phyloP scores from a whole-genome alignment of 2,888 invertebrate genomes.

The Maniola hyperantus region DNA sequence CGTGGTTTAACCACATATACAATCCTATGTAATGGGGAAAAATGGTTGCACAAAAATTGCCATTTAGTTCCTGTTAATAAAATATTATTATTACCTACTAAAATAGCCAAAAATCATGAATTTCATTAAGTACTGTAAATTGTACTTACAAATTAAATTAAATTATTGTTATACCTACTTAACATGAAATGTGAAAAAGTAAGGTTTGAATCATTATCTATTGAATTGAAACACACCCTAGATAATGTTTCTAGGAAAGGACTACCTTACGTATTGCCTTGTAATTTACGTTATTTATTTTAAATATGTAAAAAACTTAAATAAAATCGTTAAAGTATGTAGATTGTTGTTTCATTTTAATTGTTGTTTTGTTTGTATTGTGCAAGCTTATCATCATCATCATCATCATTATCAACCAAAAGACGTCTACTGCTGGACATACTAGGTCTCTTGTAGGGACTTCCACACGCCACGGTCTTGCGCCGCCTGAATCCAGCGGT shows the following conservation, averaged over 20 bases:
- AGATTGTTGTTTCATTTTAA: slow-evolving; percentile 39
- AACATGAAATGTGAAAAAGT: slow-evolving; percentile 2
- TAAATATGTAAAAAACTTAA: slow-evolving; percentile 38
- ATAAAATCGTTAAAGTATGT: slow-evolving; percentile 34
- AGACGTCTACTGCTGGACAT: no score
- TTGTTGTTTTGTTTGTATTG: slow-evolving; percentile 22
- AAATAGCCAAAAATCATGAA: no score
- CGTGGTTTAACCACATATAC: background rate
- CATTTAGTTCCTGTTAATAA: background rate
- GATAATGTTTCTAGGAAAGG: slow-evolving; percentile 9
- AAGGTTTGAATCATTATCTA: background rate
- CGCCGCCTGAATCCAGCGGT: no score
- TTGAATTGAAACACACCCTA: background rate
- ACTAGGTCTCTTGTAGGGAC: no score
- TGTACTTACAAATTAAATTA: no score
- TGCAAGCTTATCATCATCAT: no score
- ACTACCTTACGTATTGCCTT: slow-evolving; percentile 34
- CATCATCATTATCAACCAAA: no score
- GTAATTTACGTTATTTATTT: slow-evolving; percentile 41
- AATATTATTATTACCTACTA: no score
- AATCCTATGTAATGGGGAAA: background rate
- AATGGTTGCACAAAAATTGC: background rate
- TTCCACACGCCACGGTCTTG: no score
- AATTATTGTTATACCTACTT: background rate
- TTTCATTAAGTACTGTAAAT: background rate